Evolutionary conservation across 2,113 vertebrate genomes (phyloP).

Genomic region (Sialia sialis): DNA sequence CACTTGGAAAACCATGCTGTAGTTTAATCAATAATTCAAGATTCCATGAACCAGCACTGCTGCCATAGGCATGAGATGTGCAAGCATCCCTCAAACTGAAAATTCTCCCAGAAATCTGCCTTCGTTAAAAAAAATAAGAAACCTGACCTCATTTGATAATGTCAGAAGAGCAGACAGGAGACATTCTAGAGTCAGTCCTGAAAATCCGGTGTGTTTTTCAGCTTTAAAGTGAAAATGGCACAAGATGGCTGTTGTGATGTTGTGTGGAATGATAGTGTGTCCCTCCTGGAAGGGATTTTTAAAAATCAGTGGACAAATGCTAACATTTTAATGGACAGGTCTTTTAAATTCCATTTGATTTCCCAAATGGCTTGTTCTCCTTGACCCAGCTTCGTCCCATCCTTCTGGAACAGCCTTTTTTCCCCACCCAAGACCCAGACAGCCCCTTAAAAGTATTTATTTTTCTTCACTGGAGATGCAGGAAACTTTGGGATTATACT

Average conservation of each 20-base stretch:
- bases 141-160: background rate
- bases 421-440: background rate
- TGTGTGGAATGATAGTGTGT: background rate
- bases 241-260: rapidly evolving
- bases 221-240: background rate
- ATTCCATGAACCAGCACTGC: background rate
- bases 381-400: background rate
- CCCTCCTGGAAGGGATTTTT: background rate
- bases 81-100: background rate
- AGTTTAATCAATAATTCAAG: background rate
- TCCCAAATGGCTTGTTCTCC: background rate
- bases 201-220: background rate
- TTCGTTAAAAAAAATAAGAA: background rate
- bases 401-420: background rate
- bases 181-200: background rate
- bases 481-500: background rate
- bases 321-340: background rate
- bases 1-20: background rate
- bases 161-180: background rate
- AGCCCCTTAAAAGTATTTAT: background rate
- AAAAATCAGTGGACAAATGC: background rate
- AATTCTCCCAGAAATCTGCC: background rate
- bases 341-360: background rate
- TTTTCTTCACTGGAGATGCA: background rate
- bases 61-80: background rate